These are phyloP conservation scores for Meloidogyne exigua DNA, from an alignment of 1,140 invertebrate genomes.

Conservation along the genomic window DNA sequence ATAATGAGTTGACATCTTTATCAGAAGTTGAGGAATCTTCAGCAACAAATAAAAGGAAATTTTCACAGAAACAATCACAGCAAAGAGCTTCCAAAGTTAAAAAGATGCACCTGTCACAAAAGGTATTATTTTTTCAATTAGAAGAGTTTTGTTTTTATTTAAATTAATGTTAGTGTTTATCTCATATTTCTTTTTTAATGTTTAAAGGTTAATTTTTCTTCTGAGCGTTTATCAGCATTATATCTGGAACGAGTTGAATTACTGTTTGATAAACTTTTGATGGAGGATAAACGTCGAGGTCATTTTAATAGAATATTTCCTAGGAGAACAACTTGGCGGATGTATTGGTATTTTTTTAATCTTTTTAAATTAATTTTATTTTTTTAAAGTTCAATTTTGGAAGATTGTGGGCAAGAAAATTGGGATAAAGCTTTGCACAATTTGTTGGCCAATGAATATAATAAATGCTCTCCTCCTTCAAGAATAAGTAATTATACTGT, in stretches of 20 bases:
- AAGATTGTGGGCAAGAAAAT: conserved; percentile 46
- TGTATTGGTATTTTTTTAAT: conserved; percentile 37
- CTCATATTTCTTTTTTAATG: no score
- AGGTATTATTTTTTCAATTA: background rate
- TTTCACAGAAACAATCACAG: background rate
- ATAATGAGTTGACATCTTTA: background rate
- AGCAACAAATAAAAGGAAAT: background rate
- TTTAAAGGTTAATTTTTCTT: conserved; percentile 25
- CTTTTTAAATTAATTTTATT: background rate
- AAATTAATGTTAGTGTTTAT: no score
- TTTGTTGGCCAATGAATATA: background rate
- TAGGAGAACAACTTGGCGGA: conserved; percentile 71
- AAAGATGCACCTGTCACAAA: background rate
- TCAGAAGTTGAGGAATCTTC: background rate
- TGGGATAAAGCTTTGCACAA: conserved; percentile 45
- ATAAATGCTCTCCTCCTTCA: background rate
- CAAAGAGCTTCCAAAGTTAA: background rate
- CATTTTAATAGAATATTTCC: conserved; percentile 90
- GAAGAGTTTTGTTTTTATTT: background rate
- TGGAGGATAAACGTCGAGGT: conserved; percentile 79
- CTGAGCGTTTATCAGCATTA: conserved; percentile 26
- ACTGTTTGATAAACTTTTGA: conserved; percentile 74
- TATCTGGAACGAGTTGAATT: conserved; percentile 62
- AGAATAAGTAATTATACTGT: conserved; percentile 35
- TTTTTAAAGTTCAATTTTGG: conserved; percentile 47